These are phyloP conservation scores for Pluvianellus socialis DNA, from an alignment of 2,113 vertebrate species.

Conservation along the genomic window DNA sequence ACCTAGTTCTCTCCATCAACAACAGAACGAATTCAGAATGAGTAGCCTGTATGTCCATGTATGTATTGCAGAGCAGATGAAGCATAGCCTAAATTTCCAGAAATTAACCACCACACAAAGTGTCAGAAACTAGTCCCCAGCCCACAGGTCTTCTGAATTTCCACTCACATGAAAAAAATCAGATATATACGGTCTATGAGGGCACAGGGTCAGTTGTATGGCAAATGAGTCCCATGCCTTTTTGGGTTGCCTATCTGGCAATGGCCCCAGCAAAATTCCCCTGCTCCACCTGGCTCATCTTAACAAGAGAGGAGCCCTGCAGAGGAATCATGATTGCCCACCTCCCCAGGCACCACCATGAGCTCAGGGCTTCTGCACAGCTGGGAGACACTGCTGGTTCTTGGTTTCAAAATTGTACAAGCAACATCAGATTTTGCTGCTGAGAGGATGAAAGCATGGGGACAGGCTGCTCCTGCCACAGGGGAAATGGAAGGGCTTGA, in stretches of 20 bases:
- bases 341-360: background rate
- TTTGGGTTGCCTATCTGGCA: background rate
- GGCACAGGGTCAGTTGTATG: background rate
- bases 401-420: background rate
- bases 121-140: background rate
- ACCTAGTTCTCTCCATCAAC: background rate
- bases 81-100: background rate
- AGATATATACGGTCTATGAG: background rate
- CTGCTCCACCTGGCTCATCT: background rate
- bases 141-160: background rate
- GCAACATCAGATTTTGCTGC: background rate
- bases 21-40: background rate
- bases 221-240: rapidly evolving
- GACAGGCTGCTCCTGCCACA: background rate
- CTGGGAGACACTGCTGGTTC: background rate
- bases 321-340: background rate
- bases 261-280: background rate
- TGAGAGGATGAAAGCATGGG: background rate
- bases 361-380: background rate
- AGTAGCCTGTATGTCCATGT: background rate
- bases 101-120: background rate
- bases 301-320: background rate
- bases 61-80: background rate
- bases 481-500: background rate
- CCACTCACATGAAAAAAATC: background rate